These are phyloP conservation scores for Zaprionus ornatus DNA, from an alignment of 1,140 invertebrate genomes.

Conservation along the genomic window DNA sequence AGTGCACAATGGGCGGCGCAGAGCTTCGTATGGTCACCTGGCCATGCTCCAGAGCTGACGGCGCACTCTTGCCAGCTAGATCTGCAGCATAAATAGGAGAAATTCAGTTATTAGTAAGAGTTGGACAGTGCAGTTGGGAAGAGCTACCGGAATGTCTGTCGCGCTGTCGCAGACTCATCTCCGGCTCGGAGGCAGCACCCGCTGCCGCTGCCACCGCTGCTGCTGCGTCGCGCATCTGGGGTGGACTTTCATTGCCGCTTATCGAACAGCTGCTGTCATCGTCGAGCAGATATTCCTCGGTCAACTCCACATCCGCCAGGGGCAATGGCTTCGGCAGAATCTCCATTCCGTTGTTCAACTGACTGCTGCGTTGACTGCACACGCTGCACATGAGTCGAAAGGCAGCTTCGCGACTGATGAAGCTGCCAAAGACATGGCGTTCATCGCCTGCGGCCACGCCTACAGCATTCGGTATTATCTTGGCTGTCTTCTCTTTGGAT, in stretches of 20 bases:
- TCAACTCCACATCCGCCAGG: slow-evolving; percentile 51
- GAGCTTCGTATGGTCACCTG: slow-evolving; percentile 36
- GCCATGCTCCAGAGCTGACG: neutral
- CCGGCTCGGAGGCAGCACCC: slow-evolving; percentile 25
- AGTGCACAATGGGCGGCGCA: slow-evolving; percentile 48
- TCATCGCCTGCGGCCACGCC: slow-evolving; percentile 92
- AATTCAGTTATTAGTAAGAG: neutral
- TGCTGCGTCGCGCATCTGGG: slow-evolving; percentile 29
- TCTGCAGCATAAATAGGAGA: slow-evolving; percentile 7
- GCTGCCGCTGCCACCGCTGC: neutral
- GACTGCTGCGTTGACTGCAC: slow-evolving; percentile 86
- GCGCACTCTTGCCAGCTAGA: slow-evolving; percentile 7
- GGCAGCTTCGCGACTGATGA: slow-evolving; percentile 93
- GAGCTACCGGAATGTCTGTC: slow-evolving; percentile 58
- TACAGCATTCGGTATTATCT: slow-evolving; percentile 95
- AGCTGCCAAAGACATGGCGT: slow-evolving; percentile 94
- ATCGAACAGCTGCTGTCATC: slow-evolving; percentile 76
- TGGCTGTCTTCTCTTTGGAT: slow-evolving; percentile 95
- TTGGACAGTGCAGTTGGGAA: no score
- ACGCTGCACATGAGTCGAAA: slow-evolving; percentile 93
- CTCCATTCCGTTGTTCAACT: slow-evolving; percentile 41
- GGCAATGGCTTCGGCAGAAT: slow-evolving; percentile 58
- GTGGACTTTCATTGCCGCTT: slow-evolving; percentile 77
- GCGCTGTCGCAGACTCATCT: slow-evolving; percentile 35
- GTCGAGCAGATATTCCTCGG: slow-evolving; percentile 67